These are phyloP conservation scores for Hylaea fasciaria DNA, from an alignment of 2,888 invertebrate genomes.

Conservation along the genomic window DNA sequence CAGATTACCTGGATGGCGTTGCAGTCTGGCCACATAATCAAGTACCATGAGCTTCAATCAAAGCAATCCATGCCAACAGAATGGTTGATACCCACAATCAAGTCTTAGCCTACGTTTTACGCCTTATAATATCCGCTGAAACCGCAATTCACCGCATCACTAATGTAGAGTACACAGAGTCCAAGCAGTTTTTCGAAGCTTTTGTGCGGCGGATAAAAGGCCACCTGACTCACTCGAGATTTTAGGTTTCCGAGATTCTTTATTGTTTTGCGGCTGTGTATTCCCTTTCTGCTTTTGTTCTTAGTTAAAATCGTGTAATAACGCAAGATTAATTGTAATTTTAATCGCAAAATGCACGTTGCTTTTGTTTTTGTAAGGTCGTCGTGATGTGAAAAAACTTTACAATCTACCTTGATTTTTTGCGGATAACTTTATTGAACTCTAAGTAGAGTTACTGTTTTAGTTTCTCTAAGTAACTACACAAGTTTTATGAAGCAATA, in stretches of 20 bases:
- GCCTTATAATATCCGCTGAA: not conserved
- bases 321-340: conserved; percentile 7
- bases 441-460: too few species aligned
- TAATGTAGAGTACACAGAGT: conserved; percentile 38
- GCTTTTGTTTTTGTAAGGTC: not conserved
- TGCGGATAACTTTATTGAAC: too few species aligned
- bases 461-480: too few species aligned
- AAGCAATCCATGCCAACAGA: too few species aligned
- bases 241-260: conserved; percentile 29
- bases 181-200: conserved; percentile 34
- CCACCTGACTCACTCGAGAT: conserved; percentile 28
- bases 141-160: not conserved
- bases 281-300: conserved; percentile 28
- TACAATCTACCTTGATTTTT: too few species aligned
- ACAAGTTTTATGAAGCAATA: too few species aligned
- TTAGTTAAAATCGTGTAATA: conserved; percentile 15
- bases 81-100: too few species aligned
- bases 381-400: too few species aligned
- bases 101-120: too few species aligned
- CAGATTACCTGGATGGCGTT: too few species aligned
- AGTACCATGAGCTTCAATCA: too few species aligned
- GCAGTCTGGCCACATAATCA: too few species aligned
- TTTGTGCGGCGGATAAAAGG: conserved; percentile 34
- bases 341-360: conserved; percentile 1
- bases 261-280: conserved; percentile 26